Evolutionary conservation across 2,888 invertebrate genomes (phyloP), one percentile per base, ranked within the genome.

Genomic region (Orchesellides sinensis): DNA sequence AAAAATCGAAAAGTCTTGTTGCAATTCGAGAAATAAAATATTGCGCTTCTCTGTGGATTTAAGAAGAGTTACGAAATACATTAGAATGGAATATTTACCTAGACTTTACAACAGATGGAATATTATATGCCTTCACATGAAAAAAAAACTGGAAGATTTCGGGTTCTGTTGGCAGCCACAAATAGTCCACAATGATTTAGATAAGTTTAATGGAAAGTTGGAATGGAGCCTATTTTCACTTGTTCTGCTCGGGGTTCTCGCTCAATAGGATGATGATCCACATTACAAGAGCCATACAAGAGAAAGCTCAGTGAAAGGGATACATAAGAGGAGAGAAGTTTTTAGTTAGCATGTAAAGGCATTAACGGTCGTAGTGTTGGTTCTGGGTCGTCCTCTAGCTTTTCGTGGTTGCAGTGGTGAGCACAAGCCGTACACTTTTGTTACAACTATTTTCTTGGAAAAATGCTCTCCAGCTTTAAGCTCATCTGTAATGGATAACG

Each of bases 181-280:
- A 86, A 82, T 83, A 83, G 85, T 83, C 86, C 84, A 85, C 83
- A 85, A 84, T 85, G 85, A 86, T 86, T 86, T 86, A 86, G 83
- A 68, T 47, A 82, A 82, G 68, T 68, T 75, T 74, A 81, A 81
- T 81, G 80, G 73, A 81, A 81, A 81, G 35, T 83, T 79, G 83
- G 78, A 78, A 72, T 73, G 54, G 83, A 79, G 77, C 79, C 79
- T 79, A 79, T 79, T 79, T 65, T 79, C 68, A 78, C 69, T 77
- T 65, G 74, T 17, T 35, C n/a, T 47, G 14, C 19, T 74, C 72
- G 59, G 25, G 27, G 21, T 61, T 72, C 59, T 47, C 72, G 8
- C 23, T 45, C 40, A 35, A 59, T 17, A 17, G 12, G 29, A 73
- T 14, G 72, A 73, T 73, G 61, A 73, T 59, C 72, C 72, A 59